phyloP scores from a whole-genome alignment of 2,113 vertebrate genomes.

The Natator depressus region DNA sequence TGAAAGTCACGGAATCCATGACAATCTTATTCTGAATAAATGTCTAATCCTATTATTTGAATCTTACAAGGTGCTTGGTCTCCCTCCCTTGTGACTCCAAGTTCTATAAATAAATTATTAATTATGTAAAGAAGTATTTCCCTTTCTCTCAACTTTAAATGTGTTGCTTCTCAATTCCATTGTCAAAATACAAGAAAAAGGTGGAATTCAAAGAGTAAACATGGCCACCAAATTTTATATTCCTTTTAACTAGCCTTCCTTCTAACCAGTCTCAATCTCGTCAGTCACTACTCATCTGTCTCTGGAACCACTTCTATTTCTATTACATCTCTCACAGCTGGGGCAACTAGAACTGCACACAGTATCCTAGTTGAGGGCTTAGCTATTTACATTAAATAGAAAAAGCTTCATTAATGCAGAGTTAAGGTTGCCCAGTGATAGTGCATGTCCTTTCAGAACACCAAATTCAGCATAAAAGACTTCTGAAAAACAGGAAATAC shows the following conservation, averaged over 20 bases:
- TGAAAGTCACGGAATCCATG: too few species aligned
- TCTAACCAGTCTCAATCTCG: not conserved
- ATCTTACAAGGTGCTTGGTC: not conserved
- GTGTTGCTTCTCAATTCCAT: not conserved
- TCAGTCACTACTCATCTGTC: not conserved
- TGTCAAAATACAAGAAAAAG: too few species aligned
- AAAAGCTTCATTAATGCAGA: too few species aligned
- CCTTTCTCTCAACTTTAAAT: not conserved
- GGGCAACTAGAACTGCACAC: not conserved
- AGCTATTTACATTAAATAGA: too few species aligned
- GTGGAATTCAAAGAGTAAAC: not conserved
- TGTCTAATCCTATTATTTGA: rapidly evolving
- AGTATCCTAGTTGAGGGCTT: too few species aligned
- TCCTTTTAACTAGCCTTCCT: not conserved
- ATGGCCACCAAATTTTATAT: not conserved
- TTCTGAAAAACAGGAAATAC: too few species aligned
- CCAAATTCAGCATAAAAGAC: too few species aligned
- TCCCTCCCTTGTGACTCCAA: not conserved
- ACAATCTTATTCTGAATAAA: not conserved
- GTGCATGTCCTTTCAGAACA: too few species aligned
- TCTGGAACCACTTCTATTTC: not conserved
- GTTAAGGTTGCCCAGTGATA: too few species aligned
- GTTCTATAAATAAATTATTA: not conserved
- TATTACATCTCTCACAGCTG: not conserved
- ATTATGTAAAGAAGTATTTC: not conserved